phyloP scores from a whole-genome alignment of 2,888 invertebrate species.

The Dendrolimus pini region DNA sequence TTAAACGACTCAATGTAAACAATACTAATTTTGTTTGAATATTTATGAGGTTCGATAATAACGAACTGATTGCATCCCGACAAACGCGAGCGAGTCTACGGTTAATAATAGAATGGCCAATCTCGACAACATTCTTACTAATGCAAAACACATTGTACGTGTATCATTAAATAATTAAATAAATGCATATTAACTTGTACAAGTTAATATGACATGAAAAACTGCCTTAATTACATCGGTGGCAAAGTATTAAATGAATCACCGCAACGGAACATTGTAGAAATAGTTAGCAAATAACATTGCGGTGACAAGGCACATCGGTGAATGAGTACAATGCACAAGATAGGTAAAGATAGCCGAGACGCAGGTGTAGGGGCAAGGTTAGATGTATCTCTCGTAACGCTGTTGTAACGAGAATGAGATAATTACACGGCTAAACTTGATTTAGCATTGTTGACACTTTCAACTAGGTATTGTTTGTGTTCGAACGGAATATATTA shows the following conservation, averaged over 20 bases:
- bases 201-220: slow-evolving; percentile 18
- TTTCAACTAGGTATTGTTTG: slow-evolving; percentile 23
- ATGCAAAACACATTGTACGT: background rate
- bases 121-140: background rate
- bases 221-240: slow-evolving; percentile 19
- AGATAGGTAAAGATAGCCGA: slow-evolving; percentile 22
- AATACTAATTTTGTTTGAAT: slow-evolving; percentile 20
- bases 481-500: background rate
- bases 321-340: slow-evolving; percentile 21
- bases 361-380: slow-evolving; percentile 54
- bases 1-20: slow-evolving; percentile 31
- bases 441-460: slow-evolving; percentile 31
- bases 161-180: background rate
- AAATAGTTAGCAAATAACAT: slow-evolving; percentile 30
- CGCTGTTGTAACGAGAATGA: slow-evolving; percentile 33
- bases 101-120: background rate
- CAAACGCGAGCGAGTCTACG: slow-evolving; percentile 1
- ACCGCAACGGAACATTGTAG: slow-evolving; percentile 28
- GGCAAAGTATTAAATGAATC: slow-evolving; percentile 34
- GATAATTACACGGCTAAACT: slow-evolving; percentile 48
- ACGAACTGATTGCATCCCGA: background rate
- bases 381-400: slow-evolving; percentile 45
- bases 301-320: slow-evolving; percentile 35
- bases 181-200: slow-evolving; percentile 4
- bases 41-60: slow-evolving; percentile 6